Evolutionary conservation across 2,113 vertebrate genomes (phyloP), one percentile per base, ranked within the genome.

Genomic region (Alces alces): DNA sequence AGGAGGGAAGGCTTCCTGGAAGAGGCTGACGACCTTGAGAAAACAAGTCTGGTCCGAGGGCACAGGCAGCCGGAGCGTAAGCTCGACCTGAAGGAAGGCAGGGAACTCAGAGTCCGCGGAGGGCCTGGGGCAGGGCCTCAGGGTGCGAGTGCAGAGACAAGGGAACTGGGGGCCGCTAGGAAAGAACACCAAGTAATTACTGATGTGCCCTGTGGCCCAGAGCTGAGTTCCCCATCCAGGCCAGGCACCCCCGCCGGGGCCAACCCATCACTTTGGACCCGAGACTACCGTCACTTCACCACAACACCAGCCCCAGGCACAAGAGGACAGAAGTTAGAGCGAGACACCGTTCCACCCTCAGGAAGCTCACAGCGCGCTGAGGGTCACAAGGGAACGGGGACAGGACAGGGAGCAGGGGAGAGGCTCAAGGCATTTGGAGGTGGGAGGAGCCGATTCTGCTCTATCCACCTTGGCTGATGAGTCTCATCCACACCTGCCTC

Each of bases 41-140:
- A 91, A 30, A 58, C 39, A n/a, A 80, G 80, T 78, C 36, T 45
- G 45, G 43, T 70, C 70, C 80, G 89, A 92, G 54, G 91, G 47
- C 15, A 33, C 25, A 82, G 89, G 39, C 2, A 84, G 3, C 27
- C 0, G 0, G 5, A 23, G 90, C 23, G 27, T 1, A 2, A 8
- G 79, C 57, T 39, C 39, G 11, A 33, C 27, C 15, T 1, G 25
- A 60, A 87, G 30, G 28, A 8, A 60, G 52, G 55, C 28, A 85
- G 89, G 39, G n/a, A 57, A 36, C 45, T 78, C 78, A 39, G 52
- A 61, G 39, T 39, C 12, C 54, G 23, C 7, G 19, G 79, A 64
- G 14, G 50, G 21, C 80, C 66, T 16, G 11, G n/a, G 25, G 12
- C n/a, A 84, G 86, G 19, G 23, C 27, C 85, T 76, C 27, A 1